Base-by-base conservation (phyloP, 2,113 vertebrate genomes). In the Saguinus imperator region DNA sequence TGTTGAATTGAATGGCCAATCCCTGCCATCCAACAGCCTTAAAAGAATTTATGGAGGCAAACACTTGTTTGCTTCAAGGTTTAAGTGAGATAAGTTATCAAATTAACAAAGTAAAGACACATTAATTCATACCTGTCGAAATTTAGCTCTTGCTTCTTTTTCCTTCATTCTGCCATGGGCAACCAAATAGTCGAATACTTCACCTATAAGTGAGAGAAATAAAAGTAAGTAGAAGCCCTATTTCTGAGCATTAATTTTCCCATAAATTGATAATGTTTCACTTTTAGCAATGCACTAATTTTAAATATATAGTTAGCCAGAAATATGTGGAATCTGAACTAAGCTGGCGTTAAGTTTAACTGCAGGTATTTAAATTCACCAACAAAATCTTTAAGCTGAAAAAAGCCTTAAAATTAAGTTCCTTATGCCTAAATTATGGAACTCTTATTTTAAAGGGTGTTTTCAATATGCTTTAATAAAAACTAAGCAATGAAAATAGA, bases 141-240 rank as follows among this genome's bases (percentile, higher is more conserved):
- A 99, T 99, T 99, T 99, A 99, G 99, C 99, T 98, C 99, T 99
- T 98, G 99, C 99, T 99, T 99, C 99, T 97, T 99, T 99, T 98
- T 99, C 99, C 99, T 99, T 99, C 99, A 99, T 99, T 98, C 99
- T 99, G 99, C 99, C 99, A 98, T 99, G 99, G 98, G 99, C 99
- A 98, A 99, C 99, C 98, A 99, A 99, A 98, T 99, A 99, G 99
- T 99, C 99, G 96, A 99, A 99, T 70, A 99, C 99, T 97, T 99
- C 99, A 98, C 99, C 99, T 99, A 98, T 84, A 98, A 98, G 97
- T 96, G 80, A 98, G 93, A 98, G 57, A 97, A 94, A 96, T n/a
- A 32, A 96, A 94, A 93, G 77, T 96, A 64, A 97, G 64, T 45
- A 92, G 50, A 92, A 92, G 29, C 75, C 55, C 66, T 87, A 64